These are phyloP conservation scores for Acanthopleura granulata DNA, from an alignment of 2,888 invertebrate species.

Conservation along the genomic window DNA sequence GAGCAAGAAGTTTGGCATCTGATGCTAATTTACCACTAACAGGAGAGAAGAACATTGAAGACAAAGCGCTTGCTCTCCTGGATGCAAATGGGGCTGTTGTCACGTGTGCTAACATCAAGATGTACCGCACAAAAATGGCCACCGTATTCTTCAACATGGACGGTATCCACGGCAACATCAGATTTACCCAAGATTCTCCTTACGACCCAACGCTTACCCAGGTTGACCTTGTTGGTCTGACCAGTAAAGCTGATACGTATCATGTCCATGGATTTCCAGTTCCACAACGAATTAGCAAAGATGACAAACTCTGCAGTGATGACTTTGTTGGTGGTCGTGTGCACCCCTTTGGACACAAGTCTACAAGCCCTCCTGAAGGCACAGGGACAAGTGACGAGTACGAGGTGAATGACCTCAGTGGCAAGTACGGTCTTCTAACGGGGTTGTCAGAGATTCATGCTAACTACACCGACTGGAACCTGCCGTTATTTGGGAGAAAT, in stretches of 20 bases:
- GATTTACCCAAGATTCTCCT: slow-evolving; percentile 83
- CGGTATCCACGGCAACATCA: slow-evolving; percentile 85
- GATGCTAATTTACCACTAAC: slow-evolving; percentile 44
- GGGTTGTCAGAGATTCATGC: slow-evolving; percentile 73
- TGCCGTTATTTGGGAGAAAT: slow-evolving; percentile 84
- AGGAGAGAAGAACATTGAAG: slow-evolving; percentile 39
- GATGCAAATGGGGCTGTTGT: slow-evolving; percentile 30
- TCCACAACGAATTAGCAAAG: slow-evolving; percentile 47
- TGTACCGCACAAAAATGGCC: slow-evolving; percentile 48
- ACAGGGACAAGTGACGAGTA: slow-evolving; percentile 91
- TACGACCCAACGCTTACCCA: slow-evolving; percentile 77
- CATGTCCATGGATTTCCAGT: slow-evolving; percentile 71
- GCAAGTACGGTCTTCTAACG: slow-evolving; percentile 85
- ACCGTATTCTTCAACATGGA: slow-evolving; percentile 67
- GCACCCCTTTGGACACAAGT: slow-evolving; percentile 77
- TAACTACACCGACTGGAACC: slow-evolving; percentile 82
- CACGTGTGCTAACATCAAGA: slow-evolving; percentile 80
- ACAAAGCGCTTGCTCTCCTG: slow-evolving; percentile 39
- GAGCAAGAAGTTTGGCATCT: slow-evolving; percentile 30
- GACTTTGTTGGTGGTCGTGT: slow-evolving; percentile 78
- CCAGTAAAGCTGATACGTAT: slow-evolving; percentile 65
- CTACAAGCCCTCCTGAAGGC: slow-evolving; percentile 52
- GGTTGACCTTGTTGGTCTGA: slow-evolving; percentile 72
- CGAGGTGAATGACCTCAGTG: slow-evolving; percentile 88
- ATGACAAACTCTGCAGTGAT: slow-evolving; percentile 70